phyloP scores from a whole-genome alignment of 2,888 invertebrate species.

The Acleris literana region DNA sequence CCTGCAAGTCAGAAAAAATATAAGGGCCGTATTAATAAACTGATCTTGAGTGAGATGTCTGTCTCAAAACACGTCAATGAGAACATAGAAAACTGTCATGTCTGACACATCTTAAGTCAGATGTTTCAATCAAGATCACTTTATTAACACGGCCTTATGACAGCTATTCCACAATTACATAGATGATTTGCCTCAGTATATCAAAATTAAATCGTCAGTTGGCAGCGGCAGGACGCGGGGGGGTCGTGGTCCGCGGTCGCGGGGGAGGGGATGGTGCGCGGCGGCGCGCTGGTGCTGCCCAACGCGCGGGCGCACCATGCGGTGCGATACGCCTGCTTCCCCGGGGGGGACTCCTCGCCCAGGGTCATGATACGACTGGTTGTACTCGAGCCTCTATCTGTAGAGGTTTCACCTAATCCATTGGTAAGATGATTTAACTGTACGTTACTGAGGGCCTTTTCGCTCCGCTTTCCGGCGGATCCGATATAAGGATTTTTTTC shows the following conservation, averaged over 20 bases:
- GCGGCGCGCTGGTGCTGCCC: slow-evolving; percentile 75
- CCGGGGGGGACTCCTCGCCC: slow-evolving; percentile 86
- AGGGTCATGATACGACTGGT: slow-evolving; percentile 85
- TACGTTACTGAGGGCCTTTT: no score
- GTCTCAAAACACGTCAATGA: no score
- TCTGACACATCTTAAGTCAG: no score
- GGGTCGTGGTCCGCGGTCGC: slow-evolving; percentile 66
- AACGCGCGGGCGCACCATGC: slow-evolving; percentile 86
- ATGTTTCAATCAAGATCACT: no score
- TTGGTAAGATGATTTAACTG: slow-evolving; percentile 73
- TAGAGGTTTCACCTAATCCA: slow-evolving; percentile 85
- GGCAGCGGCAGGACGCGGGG: slow-evolving; percentile 74
- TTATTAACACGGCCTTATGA: no score
- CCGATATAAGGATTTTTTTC: no score
- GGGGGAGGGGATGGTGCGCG: slow-evolving; percentile 65
- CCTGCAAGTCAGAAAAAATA: no score
- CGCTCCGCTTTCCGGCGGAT: no score
- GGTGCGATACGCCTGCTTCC: slow-evolving; percentile 88
- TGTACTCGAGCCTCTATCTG: slow-evolving; percentile 86
- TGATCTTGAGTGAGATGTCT: no score
- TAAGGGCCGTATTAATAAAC: no score
- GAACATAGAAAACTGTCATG: no score
- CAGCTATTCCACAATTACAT: neutral
- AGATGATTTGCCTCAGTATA: slow-evolving; percentile 5
- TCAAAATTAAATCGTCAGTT: slow-evolving; percentile 56